These are phyloP conservation scores for Stichopus horrens DNA, from an alignment of 53 echinoderm and acorn worm species.

Conservation along the genomic window DNA sequence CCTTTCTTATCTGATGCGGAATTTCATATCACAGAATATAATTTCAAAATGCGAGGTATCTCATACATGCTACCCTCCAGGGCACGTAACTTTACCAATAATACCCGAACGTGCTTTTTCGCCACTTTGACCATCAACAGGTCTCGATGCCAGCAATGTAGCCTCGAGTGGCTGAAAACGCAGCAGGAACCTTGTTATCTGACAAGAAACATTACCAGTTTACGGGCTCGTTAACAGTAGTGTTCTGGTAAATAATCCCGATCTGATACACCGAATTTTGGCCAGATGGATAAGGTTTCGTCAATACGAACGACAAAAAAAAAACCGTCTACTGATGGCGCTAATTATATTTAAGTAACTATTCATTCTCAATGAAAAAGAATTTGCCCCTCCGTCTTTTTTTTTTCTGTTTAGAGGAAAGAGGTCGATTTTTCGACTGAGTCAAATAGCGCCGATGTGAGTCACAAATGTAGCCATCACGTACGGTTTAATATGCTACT, in stretches of 20 bases:
- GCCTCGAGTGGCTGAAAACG: not conserved
- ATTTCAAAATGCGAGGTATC: too few relatives aligned
- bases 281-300: not conserved
- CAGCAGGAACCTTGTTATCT: constrained; percentile 19
- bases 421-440: not conserved
- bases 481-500: not conserved
- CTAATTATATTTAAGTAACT: not conserved
- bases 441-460: not conserved
- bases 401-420: not conserved
- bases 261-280: not conserved
- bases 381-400: too few relatives aligned
- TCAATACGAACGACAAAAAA: not conserved
- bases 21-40: too few relatives aligned
- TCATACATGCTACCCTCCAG: not conserved
- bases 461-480: not conserved
- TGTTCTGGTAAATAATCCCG: not conserved
- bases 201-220: constrained; percentile 42
- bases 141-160: not conserved
- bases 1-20: too few relatives aligned
- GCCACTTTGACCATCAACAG: constrained; percentile 15
- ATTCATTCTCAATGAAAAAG: not conserved
- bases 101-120: constrained; percentile 9
- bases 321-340: not conserved
- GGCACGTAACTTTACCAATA: constrained; percentile 12
- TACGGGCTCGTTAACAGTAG: constrained; percentile 21